Evolutionary conservation across 2,797 vertebrate genomes (phyloP), one percentile per base, ranked within the genome.

Genomic region (Choloepus didactylus): DNA sequence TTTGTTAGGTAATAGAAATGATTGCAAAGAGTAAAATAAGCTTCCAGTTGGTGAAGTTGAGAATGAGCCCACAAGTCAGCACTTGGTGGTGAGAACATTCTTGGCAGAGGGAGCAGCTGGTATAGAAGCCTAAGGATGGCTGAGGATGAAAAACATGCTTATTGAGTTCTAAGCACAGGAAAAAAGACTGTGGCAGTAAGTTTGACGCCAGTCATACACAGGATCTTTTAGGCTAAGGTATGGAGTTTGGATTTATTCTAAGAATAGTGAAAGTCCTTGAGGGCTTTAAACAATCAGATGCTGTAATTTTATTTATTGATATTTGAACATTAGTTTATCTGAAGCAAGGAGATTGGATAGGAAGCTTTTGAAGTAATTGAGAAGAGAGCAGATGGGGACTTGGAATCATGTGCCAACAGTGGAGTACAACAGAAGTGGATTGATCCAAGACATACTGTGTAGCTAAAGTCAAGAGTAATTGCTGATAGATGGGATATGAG

Each of bases 11-110:
- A 87, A 79, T 75, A 49, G 10, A 76, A 92, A 35, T 67, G 6
- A 69, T 84, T 84, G 25, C 46, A 87, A 90, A 94, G n/a, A 75
- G 66, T 83, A 44, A 96, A 88, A 49, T 69, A 70, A 29, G 0
- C 56, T 89, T 94, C 14, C 92, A 87, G 16, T 75, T 69, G 27
- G 25, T 70, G 2, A 87, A 70, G 54, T 80, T 11, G 12, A 35
- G 82, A 62, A 76, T 56, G 49, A 59, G 5, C 27, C 21, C 56
- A 38, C n/a, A 41, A 86, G 29, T 54, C 18, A 77, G 92, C 70
- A 62, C 4, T 35, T 66, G 10, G 46, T 67, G 6, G 3, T 41
- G 79, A 60, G 9, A 87, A 80, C 6, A 59, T 79, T 96, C 9
- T 56, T 62, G 35, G 12, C 35, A n/a, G 31, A 92, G 23, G 6